phyloP scores from a whole-genome alignment of 2,888 invertebrate species.

The Cistogaster globosa region DNA sequence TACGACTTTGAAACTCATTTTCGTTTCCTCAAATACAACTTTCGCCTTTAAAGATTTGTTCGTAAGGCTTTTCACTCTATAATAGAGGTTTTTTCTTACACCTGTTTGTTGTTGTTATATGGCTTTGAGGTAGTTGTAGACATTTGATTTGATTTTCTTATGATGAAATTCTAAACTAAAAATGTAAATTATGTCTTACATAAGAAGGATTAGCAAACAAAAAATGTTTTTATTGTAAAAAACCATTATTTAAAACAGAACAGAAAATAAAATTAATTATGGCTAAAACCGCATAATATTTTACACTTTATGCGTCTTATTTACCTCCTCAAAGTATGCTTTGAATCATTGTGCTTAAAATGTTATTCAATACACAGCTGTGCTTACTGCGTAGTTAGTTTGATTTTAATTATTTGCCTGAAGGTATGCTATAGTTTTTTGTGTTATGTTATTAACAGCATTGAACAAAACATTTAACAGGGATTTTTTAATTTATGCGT shows the following conservation, averaged over 20 bases:
- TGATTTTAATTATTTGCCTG: background rate
- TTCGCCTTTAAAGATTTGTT: constrained; percentile 1
- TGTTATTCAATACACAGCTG: background rate
- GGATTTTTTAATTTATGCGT: too few relatives aligned
- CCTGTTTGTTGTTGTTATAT: constrained; percentile 13
- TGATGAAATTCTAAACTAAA: constrained; percentile 12
- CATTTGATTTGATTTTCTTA: constrained; percentile 35
- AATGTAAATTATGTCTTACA: background rate
- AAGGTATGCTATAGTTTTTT: constrained; percentile 20
- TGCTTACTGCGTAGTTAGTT: background rate
- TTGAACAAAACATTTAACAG: background rate
- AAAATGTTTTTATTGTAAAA: background rate
- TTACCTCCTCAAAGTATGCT: constrained; percentile 15
- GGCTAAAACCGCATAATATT: background rate
- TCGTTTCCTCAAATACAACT: background rate
- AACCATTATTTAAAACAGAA: background rate
- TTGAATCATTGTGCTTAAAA: background rate
- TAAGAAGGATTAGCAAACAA: background rate
- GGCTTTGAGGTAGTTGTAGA: constrained; percentile 35
- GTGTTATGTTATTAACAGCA: background rate
- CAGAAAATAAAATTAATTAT: background rate
- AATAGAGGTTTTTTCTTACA: constrained; percentile 10
- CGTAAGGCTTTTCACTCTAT: constrained; percentile 10
- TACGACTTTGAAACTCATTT: background rate
- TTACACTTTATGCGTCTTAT: too few relatives aligned